A percentile compares a stretch with the other conserved stretches of the same genome.
Conservation (phyloP, 2,888 invertebrate species). For the Empis livida region DNA sequence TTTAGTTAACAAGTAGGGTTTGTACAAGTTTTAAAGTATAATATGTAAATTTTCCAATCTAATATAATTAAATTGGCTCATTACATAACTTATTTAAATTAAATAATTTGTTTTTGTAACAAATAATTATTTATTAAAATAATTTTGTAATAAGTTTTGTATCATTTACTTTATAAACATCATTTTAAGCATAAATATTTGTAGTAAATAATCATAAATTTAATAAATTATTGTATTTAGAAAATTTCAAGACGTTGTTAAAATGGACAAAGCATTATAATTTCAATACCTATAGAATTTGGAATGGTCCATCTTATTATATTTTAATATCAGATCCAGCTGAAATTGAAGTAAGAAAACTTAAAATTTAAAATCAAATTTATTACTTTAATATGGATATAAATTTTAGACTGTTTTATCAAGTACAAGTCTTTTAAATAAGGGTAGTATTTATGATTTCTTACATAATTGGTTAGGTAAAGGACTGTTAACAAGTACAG, state of each 20-base stretch:
- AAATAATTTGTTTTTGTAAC: no score
- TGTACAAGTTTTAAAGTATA: no score
- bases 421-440: constrained; percentile 36
- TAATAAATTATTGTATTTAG: constrained; percentile 15
- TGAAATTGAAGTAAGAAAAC: constrained; percentile 24
- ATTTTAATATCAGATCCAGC: constrained; percentile 26
- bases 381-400: neutral
- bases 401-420: constrained; percentile 22
- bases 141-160: no score
- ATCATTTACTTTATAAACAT: no score
- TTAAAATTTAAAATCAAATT: neutral
- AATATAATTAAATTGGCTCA: no score
- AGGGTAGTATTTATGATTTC: constrained; percentile 34
- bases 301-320: constrained; percentile 21
- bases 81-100: no score
- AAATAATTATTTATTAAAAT: no score
- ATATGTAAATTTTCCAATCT: no score
- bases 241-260: constrained; percentile 25
- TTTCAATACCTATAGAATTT: constrained; percentile 18
- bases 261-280: constrained; percentile 27
- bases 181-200: no score
- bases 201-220: no score
- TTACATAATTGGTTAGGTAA: constrained; percentile 37
- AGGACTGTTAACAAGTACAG: constrained; percentile 36
- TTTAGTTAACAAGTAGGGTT: no score